Conservation (phyloP, 2,888 invertebrate genomes). For the Hyposoter didymator region DNA sequence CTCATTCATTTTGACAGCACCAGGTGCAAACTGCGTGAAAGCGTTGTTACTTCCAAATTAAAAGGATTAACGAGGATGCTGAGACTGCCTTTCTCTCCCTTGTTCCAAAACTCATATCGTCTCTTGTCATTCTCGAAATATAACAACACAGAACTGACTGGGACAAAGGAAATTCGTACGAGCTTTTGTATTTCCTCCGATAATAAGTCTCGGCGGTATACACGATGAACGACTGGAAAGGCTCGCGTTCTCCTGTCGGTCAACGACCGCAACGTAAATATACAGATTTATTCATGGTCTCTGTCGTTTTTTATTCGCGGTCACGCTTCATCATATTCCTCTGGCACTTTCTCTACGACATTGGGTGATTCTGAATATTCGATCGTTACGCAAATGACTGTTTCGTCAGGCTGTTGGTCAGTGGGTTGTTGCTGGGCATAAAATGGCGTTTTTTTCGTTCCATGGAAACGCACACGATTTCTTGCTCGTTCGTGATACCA, state of each 20-base stretch:
- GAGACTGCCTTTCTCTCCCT: conserved; percentile 50
- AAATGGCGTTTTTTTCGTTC: not conserved
- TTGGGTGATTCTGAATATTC: not conserved
- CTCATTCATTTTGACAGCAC: conserved; percentile 68
- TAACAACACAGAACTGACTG: conserved; percentile 28
- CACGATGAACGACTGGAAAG: conserved; percentile 66
- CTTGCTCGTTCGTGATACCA: not conserved
- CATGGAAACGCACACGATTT: not conserved
- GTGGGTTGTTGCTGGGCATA: too few species aligned
- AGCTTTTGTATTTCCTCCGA: conserved; percentile 74
- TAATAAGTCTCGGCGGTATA: conserved; percentile 75
- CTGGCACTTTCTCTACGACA: conserved; percentile 3
- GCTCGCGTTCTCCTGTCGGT: conserved; percentile 64
- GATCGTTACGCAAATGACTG: not conserved
- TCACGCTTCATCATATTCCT: conserved; percentile 1
- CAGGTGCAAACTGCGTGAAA: conserved; percentile 77
- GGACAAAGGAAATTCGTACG: conserved; percentile 47
- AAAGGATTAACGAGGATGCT: conserved; percentile 78
- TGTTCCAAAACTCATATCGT: conserved; percentile 1
- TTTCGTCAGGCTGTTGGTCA: too few species aligned
- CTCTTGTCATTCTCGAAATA: conserved; percentile 12
- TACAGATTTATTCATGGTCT: conserved; percentile 47
- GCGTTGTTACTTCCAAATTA: conserved; percentile 81
- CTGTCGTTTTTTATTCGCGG: not conserved
- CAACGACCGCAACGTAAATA: conserved; percentile 59